Conservation (phyloP, 2,113 vertebrate species). For the Camelus bactrianus region DNA sequence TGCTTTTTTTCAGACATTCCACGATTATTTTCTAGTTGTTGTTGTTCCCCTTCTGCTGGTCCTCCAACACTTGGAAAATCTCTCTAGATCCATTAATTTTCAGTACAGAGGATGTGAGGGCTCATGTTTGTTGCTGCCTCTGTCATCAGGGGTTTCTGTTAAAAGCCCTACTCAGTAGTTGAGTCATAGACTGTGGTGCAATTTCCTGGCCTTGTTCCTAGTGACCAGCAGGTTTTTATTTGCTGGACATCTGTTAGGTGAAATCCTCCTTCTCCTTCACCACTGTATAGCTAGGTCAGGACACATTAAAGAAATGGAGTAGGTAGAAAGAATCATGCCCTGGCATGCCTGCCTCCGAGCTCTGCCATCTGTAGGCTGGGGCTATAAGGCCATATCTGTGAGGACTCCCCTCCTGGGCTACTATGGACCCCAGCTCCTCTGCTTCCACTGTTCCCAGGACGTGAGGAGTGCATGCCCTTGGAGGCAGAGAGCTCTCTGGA, state of each 20-base stretch:
- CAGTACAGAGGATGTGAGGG: neutral
- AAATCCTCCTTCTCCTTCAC: neutral
- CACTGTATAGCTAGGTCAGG: neutral
- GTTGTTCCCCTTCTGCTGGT: neutral
- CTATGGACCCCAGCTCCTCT: neutral
- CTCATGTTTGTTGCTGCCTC: neutral
- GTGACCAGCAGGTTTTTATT: neutral
- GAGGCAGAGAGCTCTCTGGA: neutral
- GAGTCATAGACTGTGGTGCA: neutral
- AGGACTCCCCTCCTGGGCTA: neutral
- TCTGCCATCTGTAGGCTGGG: neutral
- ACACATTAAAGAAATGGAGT: neutral
- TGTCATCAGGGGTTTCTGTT: neutral
- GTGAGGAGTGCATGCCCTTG: accelerated
- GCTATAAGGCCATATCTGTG: accelerated
- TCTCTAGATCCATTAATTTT: neutral
- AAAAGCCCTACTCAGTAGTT: neutral
- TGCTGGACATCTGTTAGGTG: neutral
- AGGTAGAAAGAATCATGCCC: neutral
- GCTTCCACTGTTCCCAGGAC: neutral
- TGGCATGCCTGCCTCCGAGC: accelerated
- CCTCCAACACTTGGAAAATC: neutral
- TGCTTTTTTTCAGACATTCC: neutral
- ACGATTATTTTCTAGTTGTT: neutral
- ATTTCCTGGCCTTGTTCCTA: neutral